Evolutionary conservation across 2,888 invertebrate genomes (phyloP), one percentile per base, ranked within the genome.

Genomic region (Drosophila flavopinicola): DNA sequence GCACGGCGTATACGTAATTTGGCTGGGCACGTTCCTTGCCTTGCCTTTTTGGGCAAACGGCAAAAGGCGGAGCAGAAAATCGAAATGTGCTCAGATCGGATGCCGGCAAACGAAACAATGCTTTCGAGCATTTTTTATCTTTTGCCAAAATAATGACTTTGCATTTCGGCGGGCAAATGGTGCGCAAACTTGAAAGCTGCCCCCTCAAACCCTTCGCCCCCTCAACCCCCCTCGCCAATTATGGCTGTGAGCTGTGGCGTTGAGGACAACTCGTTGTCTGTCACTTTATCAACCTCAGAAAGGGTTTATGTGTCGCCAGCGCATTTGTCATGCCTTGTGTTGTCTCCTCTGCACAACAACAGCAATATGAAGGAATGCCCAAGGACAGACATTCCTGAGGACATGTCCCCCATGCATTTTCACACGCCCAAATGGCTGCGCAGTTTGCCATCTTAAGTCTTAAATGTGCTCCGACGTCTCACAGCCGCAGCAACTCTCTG

Each of bases 111-210:
- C 33, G 37, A 56, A 58, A 63, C 48, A 68, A 84, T 74, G 61
- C 45, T 27, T 45, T 66, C 37, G 27, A 45, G 24, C 27, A 59
- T 70, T 80, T 75, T 66, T 71, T 82, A 75, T 76, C 57, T 71
- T 39, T 54, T 38, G 58, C 54, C 51, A 63, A 77, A 80, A 85
- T 85, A 80, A 85, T 80, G 85, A 85, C 73, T 74, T 71, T 68
- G 80, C 83, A 85, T 85, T 83, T 85, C 56, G 54, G 33, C 44
- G 56, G 54, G 33, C 64, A 80, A 85, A 79, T 74, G 84, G 76
- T 79, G 79, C 74, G 79, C 54, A 85, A 73, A 74, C 59, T 63
- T 67, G 35, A 41, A 52, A 15, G 20, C 20, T 20, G 4, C 20
- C 20, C 20, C 37, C 13, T 9, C 11, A 20, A 17, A n/a, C 17